Evolutionary conservation across 1,140 invertebrate species (phyloP).

Genomic region (Panonychus citri): DNA sequence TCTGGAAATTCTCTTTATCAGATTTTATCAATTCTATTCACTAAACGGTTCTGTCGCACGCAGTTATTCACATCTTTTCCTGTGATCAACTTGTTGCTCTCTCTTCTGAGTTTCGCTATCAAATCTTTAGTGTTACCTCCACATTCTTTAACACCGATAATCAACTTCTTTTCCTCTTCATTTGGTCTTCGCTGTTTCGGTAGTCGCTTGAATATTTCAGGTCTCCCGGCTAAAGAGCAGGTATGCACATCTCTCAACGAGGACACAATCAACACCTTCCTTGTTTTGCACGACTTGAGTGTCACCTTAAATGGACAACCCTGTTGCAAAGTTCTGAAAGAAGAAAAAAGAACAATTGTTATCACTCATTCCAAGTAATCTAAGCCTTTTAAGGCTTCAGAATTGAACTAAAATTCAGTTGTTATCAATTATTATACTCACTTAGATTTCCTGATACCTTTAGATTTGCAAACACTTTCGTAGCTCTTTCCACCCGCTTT

Average conservation of each 20-base stretch:
- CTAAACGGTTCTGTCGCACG: not conserved
- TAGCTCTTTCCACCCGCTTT: not conserved
- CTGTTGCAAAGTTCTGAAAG: not conserved
- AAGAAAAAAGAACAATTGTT: not conserved
- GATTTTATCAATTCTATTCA: constrained; percentile 61
- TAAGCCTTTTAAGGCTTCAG: not conserved
- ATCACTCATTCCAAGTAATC: not conserved
- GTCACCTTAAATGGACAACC: not conserved
- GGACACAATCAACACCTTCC: not conserved
- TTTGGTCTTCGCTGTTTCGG: not conserved
- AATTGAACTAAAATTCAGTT: not conserved
- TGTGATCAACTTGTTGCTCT: not conserved
- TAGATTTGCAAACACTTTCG: not conserved
- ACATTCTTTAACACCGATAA: not conserved
- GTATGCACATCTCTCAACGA: not conserved
- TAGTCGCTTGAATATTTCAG: not conserved
- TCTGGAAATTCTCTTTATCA: constrained; percentile 36
- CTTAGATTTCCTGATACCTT: not conserved
- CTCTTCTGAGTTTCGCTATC: not conserved
- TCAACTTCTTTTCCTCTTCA: not conserved
- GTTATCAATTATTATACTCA: too few relatives aligned
- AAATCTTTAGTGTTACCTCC: not conserved
- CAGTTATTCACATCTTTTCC: not conserved
- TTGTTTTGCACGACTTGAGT: not conserved
- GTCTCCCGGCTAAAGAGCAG: not conserved